Evolutionary conservation across 2,797 vertebrate species (phyloP).

Genomic region (Lacerta bilineata): DNA sequence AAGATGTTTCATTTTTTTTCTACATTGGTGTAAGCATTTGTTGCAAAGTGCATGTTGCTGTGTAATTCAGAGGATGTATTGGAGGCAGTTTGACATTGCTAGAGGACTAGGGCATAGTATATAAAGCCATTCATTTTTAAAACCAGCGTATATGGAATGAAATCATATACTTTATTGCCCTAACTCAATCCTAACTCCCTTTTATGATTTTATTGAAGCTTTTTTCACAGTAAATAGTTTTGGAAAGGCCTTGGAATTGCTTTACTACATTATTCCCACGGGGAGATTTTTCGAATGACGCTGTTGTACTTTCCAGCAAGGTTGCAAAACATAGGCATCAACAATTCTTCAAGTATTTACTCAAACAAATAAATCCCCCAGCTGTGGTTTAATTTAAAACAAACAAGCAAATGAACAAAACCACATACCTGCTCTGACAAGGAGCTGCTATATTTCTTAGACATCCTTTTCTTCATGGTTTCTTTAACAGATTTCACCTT

Average conservation of each 20-base stretch:
- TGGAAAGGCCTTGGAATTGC: slow-evolving; percentile 40
- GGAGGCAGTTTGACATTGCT: background rate
- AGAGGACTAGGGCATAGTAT: slow-evolving; percentile 8
- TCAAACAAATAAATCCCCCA: slow-evolving; percentile 25
- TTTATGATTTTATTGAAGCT: slow-evolving; percentile 50
- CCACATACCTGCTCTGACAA: slow-evolving; percentile 91
- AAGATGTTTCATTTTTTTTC: background rate
- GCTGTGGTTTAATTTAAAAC: background rate
- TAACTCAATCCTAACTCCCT: slow-evolving; percentile 31
- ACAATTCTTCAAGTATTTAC: slow-evolving; percentile 40
- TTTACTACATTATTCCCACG: background rate
- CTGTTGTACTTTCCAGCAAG: slow-evolving; percentile 15
- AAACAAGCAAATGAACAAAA: slow-evolving; percentile 24
- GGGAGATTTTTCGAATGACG: slow-evolving; percentile 35
- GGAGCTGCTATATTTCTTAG: slow-evolving; percentile 95
- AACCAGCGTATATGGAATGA: slow-evolving; percentile 43
- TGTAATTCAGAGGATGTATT: background rate
- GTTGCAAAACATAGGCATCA: slow-evolving; percentile 40
- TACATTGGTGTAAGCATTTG: background rate
- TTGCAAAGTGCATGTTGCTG: background rate
- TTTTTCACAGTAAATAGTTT: slow-evolving; percentile 63
- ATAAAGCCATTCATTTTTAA: slow-evolving; percentile 37
- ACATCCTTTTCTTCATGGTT: slow-evolving; percentile 99
- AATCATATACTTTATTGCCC: slow-evolving; percentile 61
- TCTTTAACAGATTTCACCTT: slow-evolving; percentile 99